Conservation (phyloP, 1,140 invertebrate genomes). For the Drosophila ogumai region DNA sequence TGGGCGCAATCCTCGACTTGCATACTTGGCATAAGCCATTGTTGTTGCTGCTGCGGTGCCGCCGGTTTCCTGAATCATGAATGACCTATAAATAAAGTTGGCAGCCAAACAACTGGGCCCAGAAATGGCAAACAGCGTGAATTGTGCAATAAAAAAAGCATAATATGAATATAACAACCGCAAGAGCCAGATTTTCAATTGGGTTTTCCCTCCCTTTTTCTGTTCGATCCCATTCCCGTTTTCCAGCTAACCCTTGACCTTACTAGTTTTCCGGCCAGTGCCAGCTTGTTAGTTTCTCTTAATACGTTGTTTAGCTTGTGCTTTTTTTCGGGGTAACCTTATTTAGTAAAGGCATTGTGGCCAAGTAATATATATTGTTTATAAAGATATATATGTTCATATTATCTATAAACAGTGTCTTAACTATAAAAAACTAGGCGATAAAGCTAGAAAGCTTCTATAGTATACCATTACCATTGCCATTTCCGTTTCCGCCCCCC, state of each 20-base stretch:
- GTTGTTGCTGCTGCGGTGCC: slow-evolving; percentile 35
- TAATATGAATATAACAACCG: slow-evolving; percentile 63
- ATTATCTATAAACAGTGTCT: not conserved
- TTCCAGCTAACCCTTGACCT: slow-evolving; percentile 48
- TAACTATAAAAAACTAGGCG: not conserved
- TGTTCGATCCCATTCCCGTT: slow-evolving; percentile 1
- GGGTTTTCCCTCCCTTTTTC: slow-evolving; percentile 18
- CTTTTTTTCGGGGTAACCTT: not conserved
- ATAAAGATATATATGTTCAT: not conserved
- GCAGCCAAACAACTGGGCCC: slow-evolving; percentile 67
- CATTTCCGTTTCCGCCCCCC: not conserved
- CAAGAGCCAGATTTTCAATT: slow-evolving; percentile 45
- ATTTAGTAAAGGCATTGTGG: not conserved
- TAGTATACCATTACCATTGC: not conserved
- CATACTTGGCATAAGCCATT: slow-evolving; percentile 51
- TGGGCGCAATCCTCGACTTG: slow-evolving; percentile 47
- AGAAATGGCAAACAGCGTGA: slow-evolving; percentile 66
- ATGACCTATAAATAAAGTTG: slow-evolving; percentile 81
- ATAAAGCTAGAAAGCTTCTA: not conserved
- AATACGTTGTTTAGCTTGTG: not conserved
- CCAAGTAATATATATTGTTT: not conserved
- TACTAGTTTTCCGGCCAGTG: slow-evolving; percentile 6
- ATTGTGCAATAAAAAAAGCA: slow-evolving; percentile 74
- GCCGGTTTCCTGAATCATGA: slow-evolving; percentile 33
- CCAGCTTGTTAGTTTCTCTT: slow-evolving; percentile 12